phyloP scores from a whole-genome alignment of 2,797 vertebrate genomes.

The Crocidura indochinensis region DNA sequence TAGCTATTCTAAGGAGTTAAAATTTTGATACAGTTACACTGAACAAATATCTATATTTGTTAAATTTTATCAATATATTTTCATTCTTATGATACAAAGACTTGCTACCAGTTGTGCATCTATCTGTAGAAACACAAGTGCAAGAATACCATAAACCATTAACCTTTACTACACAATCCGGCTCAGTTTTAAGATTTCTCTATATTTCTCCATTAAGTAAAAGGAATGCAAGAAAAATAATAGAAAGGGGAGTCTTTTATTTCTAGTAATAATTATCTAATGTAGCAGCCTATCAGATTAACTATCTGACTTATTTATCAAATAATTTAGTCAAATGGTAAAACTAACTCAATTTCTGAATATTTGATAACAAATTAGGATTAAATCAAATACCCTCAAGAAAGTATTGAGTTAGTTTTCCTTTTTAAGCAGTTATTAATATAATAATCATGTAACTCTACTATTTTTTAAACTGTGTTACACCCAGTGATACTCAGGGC shows the following conservation, averaged over 20 bases:
- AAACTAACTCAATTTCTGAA: slow-evolving; percentile 34
- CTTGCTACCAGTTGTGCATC: neutral
- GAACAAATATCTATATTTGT: neutral
- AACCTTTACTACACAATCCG: neutral
- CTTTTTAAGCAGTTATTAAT: slow-evolving; percentile 19
- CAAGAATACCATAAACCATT: neutral
- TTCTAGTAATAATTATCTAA: neutral
- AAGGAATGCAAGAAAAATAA: neutral
- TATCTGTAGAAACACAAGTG: slow-evolving; percentile 11
- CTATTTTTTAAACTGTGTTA: slow-evolving; percentile 33
- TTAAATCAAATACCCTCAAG: neutral
- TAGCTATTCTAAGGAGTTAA: neutral
- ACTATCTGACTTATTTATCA: neutral
- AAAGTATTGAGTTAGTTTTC: slow-evolving; percentile 32
- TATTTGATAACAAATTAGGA: slow-evolving; percentile 9
- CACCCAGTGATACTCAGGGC: too few relatives aligned
- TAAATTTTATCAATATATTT: neutral
- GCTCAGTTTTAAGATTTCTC: slow-evolving; percentile 1
- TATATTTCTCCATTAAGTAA: neutral
- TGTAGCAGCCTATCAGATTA: neutral
- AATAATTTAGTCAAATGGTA: slow-evolving; percentile 36
- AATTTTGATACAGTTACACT: neutral
- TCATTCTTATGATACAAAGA: neutral
- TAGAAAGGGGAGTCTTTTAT: neutral
- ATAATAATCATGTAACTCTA: slow-evolving; percentile 21